Percentiles rank a stretch among this genome's conserved stretches.
Evolutionary conservation across 2,888 invertebrate species (phyloP).

Genomic region (Chaetoderma sp.): DNA sequence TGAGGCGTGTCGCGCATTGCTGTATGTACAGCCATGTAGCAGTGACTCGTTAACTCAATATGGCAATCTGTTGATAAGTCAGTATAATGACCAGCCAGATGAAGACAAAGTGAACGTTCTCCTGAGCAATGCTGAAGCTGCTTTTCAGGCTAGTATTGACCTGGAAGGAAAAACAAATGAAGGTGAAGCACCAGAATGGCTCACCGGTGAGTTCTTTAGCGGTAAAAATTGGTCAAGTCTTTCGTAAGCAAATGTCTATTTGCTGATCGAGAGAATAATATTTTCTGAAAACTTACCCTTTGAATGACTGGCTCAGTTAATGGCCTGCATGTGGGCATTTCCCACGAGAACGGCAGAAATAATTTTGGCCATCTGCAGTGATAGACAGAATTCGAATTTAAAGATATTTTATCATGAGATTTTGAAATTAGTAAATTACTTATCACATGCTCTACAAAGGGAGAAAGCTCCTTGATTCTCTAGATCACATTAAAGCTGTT

Average conservation of each 20-base stretch:
- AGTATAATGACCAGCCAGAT: slow-evolving; percentile 57
- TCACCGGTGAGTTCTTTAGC: slow-evolving; percentile 49
- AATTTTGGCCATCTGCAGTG: background rate
- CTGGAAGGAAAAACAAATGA: slow-evolving; percentile 61
- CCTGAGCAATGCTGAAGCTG: slow-evolving; percentile 55
- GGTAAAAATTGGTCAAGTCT: too few relatives aligned
- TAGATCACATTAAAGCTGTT: too few relatives aligned
- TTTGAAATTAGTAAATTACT: too few relatives aligned
- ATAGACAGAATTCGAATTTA: background rate
- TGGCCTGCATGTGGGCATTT: too few relatives aligned
- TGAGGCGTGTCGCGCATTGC: slow-evolving; percentile 64
- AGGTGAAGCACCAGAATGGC: slow-evolving; percentile 50
- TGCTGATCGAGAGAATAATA: too few relatives aligned
- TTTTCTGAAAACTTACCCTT: too few relatives aligned
- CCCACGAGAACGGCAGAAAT: too few relatives aligned
- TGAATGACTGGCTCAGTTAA: too few relatives aligned
- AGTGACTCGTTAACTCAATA: slow-evolving; percentile 61
- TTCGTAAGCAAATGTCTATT: too few relatives aligned
- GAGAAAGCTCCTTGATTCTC: too few relatives aligned
- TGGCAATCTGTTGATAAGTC: slow-evolving; percentile 60
- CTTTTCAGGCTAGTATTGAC: slow-evolving; percentile 56
- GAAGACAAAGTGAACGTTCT: slow-evolving; percentile 48
- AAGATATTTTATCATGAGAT: too few relatives aligned
- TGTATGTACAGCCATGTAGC: slow-evolving; percentile 59
- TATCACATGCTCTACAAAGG: too few relatives aligned